Evolutionary conservation across 1,140 invertebrate genomes (phyloP), one percentile per base, ranked within the genome.

Genomic region (Orchestia grillus): DNA sequence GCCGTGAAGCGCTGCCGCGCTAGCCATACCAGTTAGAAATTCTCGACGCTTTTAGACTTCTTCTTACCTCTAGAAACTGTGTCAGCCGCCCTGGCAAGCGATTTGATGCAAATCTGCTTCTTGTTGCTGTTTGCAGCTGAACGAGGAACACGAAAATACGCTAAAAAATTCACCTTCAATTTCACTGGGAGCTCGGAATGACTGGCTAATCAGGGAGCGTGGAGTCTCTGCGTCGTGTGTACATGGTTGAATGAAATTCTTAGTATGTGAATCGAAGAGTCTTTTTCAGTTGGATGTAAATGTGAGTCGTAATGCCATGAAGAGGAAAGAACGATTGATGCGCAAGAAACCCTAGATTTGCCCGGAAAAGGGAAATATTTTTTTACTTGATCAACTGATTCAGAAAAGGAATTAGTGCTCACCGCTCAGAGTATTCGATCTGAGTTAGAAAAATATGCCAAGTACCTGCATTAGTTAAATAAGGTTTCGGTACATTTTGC

Each of bases 61-160:
- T 91, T 91, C 88, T 91, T 91, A 41, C 41, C 15, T 11, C 15
- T 44, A 91, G 88, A 91, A 91, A 91, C 88, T 91, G 88, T 91
- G 88, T 91, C 88, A 91, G 88, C 41, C 28, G 41, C 88, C 88
- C 15, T 42, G 44, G 6, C 41, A 3, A 42, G 44, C 41, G 11
- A 42, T 42, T 91, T 36, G 41, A 91, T 91, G 88, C 41, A 91
- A 91, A 43, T 91, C 44, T 91, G 44, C 88, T 91, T 91, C 44
- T 91, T 91, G 62, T 91, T 91, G 88, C 88, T 91, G 88, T 91
- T 91, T 91, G 62, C 15, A 3, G 62, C 62, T 19, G 36, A 36
- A 8, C 11, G 36, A 77, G 62, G 62, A 77, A 77, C 62, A 23
- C 62, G 62, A 77, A 77, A 77, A 77, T 77, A 77, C 62, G 1